Conservation (phyloP, 2,113 vertebrate genomes). For the Todiramphus saurophagus region DNA sequence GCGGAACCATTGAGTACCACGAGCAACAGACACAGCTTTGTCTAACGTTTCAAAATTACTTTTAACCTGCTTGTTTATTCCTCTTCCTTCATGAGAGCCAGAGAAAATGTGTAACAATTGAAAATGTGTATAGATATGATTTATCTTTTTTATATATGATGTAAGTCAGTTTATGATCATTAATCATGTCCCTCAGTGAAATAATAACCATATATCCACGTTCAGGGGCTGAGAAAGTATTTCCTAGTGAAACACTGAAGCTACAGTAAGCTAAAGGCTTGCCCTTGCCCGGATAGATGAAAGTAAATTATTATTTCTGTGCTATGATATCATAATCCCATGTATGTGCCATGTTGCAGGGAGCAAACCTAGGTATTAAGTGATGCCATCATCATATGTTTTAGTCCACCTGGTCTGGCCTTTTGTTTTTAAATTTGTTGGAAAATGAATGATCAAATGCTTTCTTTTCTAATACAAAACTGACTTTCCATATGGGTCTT, state of each 20-base stretch:
- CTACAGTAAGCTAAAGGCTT: background rate
- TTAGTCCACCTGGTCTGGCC: background rate
- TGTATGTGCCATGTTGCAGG: background rate
- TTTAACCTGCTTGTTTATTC: background rate
- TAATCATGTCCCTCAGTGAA: background rate
- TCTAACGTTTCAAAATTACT: background rate
- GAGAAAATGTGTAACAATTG: background rate
- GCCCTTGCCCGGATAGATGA: background rate
- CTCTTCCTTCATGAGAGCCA: background rate
- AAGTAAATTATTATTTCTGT: background rate
- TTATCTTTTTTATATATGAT: background rate
- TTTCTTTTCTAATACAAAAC: background rate
- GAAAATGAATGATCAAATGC: background rate
- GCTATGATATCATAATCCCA: background rate
- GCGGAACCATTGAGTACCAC: background rate
- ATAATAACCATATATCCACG: fast-evolving
- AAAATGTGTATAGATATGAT: background rate
- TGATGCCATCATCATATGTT: background rate
- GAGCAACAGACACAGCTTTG: background rate
- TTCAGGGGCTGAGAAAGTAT: background rate
- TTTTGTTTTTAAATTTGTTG: background rate
- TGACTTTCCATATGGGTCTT: background rate
- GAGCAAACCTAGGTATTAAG: background rate
- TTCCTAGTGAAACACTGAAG: background rate
- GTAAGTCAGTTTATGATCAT: background rate